A percentile compares a stretch with the other conserved stretches of the same genome.
These are phyloP conservation scores for Strigops habroptila DNA, from an alignment of 2,113 vertebrate species.

Conservation along the genomic window DNA sequence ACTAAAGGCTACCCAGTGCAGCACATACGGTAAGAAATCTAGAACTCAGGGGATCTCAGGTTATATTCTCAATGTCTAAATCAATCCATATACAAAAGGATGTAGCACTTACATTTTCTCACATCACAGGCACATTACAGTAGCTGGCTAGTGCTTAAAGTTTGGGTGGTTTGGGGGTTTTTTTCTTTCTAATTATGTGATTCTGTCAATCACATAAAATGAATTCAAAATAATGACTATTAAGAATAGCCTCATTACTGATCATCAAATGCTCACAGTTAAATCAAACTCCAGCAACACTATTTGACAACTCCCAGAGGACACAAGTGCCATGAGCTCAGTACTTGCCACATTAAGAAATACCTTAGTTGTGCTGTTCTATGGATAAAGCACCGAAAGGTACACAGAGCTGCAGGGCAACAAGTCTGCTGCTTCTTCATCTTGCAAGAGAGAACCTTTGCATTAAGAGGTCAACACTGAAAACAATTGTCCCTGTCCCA, in stretches of 20 bases:
- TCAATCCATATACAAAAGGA: background rate
- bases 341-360: background rate
- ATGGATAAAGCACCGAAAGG: background rate
- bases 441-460: background rate
- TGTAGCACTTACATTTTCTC: background rate
- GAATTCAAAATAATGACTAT: constrained; percentile 13
- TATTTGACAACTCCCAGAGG: background rate
- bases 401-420: background rate
- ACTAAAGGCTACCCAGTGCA: background rate
- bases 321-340: background rate
- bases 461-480: background rate
- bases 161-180: background rate
- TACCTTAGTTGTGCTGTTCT: background rate
- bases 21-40: background rate
- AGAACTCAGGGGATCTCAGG: background rate
- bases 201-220: constrained; percentile 11
- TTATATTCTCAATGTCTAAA: background rate
- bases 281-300: background rate
- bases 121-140: background rate
- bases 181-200: background rate
- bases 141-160: background rate
- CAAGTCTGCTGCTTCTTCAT: background rate
- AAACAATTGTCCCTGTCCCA: background rate
- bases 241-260: background rate
- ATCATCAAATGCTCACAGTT: background rate